A percentile compares a stretch with the other conserved stretches of the same genome.
Evolutionary conservation across 2,113 vertebrate species (phyloP).

Genomic region (Chaetodon auriga): DNA sequence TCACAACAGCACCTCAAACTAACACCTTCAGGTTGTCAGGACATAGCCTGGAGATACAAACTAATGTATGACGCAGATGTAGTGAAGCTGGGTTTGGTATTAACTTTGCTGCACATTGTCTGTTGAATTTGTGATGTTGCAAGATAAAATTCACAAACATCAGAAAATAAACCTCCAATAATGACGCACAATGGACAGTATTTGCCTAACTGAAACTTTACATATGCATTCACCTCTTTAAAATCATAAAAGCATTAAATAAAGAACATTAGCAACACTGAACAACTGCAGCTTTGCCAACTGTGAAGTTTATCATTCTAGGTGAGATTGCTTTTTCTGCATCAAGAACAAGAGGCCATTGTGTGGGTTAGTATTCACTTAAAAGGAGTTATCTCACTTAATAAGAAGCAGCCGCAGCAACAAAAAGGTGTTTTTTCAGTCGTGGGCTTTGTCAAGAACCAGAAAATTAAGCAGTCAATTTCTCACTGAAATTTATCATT

Average conservation of each 20-base stretch:
- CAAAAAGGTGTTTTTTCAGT: constrained; percentile 9
- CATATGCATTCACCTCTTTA: constrained; percentile 22
- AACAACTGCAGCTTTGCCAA: not conserved
- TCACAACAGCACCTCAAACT: not conserved
- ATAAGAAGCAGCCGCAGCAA: not conserved
- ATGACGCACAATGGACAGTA: not conserved
- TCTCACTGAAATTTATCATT: constrained; percentile 11
- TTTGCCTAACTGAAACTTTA: constrained; percentile 22
- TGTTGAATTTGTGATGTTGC: constrained; percentile 12
- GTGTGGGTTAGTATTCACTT: constrained; percentile 15
- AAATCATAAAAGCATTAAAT: constrained; percentile 4
- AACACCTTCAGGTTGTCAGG: constrained; percentile 30
- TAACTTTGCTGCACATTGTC: not conserved
- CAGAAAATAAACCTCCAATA: constrained; percentile 1
- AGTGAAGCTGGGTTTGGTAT: constrained; percentile 1
- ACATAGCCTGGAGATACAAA: constrained; percentile 35
- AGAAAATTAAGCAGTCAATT: constrained; percentile 29
- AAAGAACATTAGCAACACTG: constrained; percentile 8
- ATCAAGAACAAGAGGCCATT: constrained; percentile 9
- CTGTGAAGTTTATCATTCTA: constrained; percentile 12
- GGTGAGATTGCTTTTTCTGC: constrained; percentile 10
- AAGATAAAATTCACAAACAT: constrained; percentile 7
- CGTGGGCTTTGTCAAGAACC: not conserved
- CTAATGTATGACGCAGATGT: constrained; percentile 17
- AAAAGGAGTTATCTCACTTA: constrained; percentile 22